These are phyloP conservation scores for Corynorhinus townsendii DNA, from an alignment of 2,113 vertebrate genomes.

Conservation along the genomic window DNA sequence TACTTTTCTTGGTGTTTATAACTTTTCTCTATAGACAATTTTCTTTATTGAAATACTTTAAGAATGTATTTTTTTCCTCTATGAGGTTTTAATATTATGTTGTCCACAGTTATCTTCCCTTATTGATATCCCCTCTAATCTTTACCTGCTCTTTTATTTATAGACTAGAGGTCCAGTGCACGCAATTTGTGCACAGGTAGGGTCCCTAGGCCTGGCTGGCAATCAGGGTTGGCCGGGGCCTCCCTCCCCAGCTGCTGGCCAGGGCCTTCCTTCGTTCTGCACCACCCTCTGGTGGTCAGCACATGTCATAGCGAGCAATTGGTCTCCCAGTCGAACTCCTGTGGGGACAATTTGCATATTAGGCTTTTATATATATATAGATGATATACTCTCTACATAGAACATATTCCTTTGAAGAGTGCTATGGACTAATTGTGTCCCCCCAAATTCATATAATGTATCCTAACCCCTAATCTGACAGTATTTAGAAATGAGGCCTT, in stretches of 20 bases:
- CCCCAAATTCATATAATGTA: background rate
- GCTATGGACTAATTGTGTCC: background rate
- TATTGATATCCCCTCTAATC: background rate
- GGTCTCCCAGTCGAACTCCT: no score
- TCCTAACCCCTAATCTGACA: background rate
- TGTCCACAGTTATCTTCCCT: background rate
- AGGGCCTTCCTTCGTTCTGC: no score
- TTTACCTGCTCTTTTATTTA: constrained; percentile 3
- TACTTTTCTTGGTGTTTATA: background rate
- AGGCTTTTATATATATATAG: background rate
- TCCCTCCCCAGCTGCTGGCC: no score
- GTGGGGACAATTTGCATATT: no score
- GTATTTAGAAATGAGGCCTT: background rate
- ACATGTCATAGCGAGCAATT: no score
- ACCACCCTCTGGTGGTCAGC: no score
- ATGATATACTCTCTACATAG: background rate
- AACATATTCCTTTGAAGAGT: background rate
- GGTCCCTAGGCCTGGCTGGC: no score
- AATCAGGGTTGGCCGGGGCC: no score
- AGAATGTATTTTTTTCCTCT: background rate
- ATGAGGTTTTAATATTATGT: background rate
- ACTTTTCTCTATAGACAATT: background rate
- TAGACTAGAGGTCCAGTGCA: no score
- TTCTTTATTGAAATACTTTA: constrained; percentile 29
- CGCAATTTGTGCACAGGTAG: no score